Evolutionary conservation across 2,888 invertebrate species (phyloP), one percentile per base, ranked within the genome.

Genomic region (Lepidochitona cinerea): DNA sequence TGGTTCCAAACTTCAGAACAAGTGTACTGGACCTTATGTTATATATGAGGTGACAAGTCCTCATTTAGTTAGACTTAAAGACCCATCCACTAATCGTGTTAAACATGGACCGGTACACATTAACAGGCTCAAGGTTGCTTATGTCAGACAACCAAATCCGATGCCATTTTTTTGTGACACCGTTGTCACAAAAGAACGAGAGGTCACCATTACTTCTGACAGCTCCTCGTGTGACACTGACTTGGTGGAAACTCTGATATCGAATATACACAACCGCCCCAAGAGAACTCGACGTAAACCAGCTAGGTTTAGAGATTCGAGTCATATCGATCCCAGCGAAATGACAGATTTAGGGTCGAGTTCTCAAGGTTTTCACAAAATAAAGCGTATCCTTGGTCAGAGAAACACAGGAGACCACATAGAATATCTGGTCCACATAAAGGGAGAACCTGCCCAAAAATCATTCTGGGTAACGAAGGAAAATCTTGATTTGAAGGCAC

Each of bases 11-110:
- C 49, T 79, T 2, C 73, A 70, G 59, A 54, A 72, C 29, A 67
- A 71, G n/a, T 81, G 68, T 67, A 65, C 23, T 18, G 78, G 76
- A 68, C 75, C 79, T 3, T 77, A 70, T 71, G 74, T 81, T 4
- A 74, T 79, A 36, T 32, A 77, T 53, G 36, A 29, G 26, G 69
- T 75, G 14, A 7, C 54, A n/a, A 75, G 75, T 29, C 74, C 74
- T 5, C 78, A 78, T 67, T 69, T 74, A 33, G 72, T 78, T 33
- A 14, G 32, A 18, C 37, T 79, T 2, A 32, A 49, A n/a, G 72
- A 78, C 41, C 72, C 76, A 0, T 12, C 29, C 0, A 73, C 37
- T 36, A 37, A 53, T 12, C 71, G 68, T n/a, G 32, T 65, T 18
- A 37, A 70, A 26, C 66, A 71, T 33, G 53, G 75, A 9, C 73